Evolutionary conservation across 2,797 vertebrate species (phyloP).

Genomic region (Ispidina lecontei): DNA sequence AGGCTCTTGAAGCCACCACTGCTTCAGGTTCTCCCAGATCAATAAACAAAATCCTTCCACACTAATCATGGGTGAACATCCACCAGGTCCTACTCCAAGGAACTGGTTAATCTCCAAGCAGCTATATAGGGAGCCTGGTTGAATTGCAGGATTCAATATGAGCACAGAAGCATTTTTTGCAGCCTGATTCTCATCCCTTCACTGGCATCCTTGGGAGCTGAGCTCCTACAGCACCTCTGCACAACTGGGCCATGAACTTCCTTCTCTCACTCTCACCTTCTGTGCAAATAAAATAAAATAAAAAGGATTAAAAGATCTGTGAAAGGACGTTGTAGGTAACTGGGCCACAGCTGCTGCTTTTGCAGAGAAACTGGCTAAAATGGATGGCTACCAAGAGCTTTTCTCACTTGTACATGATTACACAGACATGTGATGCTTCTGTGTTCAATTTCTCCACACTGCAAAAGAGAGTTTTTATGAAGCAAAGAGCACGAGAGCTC

Average conservation of each 20-base stretch:
- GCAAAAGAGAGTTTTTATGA: not conserved
- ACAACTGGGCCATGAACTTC: not conserved
- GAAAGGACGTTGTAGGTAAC: not conserved
- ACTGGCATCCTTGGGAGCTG: not conserved
- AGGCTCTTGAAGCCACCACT: not conserved
- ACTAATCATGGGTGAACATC: not conserved
- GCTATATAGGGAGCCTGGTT: not conserved
- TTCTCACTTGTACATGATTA: not conserved
- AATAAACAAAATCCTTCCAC: not conserved
- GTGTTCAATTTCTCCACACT: not conserved
- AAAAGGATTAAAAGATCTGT: not conserved
- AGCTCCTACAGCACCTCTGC: not conserved
- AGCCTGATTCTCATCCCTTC: not conserved
- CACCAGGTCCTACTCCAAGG: not conserved
- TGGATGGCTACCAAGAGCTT: not conserved
- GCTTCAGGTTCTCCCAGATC: not conserved
- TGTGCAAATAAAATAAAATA: not conserved
- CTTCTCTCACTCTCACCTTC: not conserved
- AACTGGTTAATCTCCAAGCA: not conserved
- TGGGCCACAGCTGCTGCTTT: not conserved
- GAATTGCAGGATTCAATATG: fast-evolving
- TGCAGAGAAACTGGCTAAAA: not conserved
- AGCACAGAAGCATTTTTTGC: not conserved
- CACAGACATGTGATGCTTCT: not conserved
- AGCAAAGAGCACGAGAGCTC: not conserved